Conservation (phyloP, 2,888 invertebrate species). For the Caenorhabditis angaria region DNA sequence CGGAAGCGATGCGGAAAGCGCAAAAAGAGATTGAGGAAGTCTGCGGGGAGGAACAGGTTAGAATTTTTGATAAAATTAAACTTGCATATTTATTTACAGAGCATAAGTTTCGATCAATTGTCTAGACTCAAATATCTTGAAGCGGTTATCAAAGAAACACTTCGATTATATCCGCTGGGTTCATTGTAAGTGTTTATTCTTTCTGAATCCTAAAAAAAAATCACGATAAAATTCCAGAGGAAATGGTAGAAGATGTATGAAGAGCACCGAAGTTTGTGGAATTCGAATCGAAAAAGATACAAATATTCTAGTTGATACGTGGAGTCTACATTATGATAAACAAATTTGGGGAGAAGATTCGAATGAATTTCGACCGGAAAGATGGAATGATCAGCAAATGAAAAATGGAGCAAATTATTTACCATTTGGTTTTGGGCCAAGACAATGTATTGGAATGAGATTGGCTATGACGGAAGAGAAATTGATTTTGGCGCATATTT, state of each 20-base stretch:
- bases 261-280: conserved; percentile 58
- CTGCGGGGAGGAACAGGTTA: conserved; percentile 19
- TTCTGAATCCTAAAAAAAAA: not conserved
- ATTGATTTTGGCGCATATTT: conserved; percentile 54
- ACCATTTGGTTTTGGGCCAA: conserved; percentile 54
- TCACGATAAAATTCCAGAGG: conserved; percentile 40
- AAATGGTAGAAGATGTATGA: conserved; percentile 31
- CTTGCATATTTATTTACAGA: conserved; percentile 16
- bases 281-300: conserved; percentile 43
- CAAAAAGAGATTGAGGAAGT: conserved; percentile 42
- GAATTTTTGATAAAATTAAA: not conserved
- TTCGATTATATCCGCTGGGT: conserved; percentile 47
- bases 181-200: conserved; percentile 35
- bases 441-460: conserved; percentile 65
- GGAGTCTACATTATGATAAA: conserved; percentile 19
- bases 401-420: conserved; percentile 16
- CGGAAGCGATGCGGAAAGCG: conserved; percentile 42
- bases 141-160: conserved; percentile 48
- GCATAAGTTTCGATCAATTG: conserved; percentile 40
- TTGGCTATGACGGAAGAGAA: conserved; percentile 66
- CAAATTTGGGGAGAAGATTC: conserved; percentile 54
- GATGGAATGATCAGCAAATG: conserved; percentile 27
- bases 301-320: conserved; percentile 44
- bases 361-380: conserved; percentile 34
- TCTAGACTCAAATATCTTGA: conserved; percentile 50